Evolutionary conservation across 2,113 vertebrate species (phyloP), one percentile per base, ranked within the genome.

Genomic region (Apteryx mantelli): DNA sequence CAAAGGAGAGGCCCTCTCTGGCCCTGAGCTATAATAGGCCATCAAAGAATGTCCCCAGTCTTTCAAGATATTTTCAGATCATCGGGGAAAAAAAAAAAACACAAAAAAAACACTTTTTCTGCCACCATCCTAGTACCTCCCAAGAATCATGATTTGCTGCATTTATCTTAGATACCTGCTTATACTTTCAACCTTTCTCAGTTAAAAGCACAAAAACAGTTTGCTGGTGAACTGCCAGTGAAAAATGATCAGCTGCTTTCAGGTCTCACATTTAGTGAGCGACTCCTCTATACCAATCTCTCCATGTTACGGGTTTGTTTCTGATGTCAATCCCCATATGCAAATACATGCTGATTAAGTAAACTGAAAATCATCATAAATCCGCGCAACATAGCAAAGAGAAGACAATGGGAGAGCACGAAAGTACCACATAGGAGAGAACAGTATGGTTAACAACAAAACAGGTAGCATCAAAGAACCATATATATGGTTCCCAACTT

Each of bases 341-440:
- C 2, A 90, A 68, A 76, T 0, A 0, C 2, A 16, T 7, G 7
- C 1, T 38, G 48, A 85, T 56, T 34, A 85, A 0, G 3, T 10
- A 48, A 46, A 90, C 7, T 34, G 28, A 92, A 89, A 80, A 7
- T 22, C 8, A 64, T 34, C 5, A 1, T 4, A 69, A 42, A 22
- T 24, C 53, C 64, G 36, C 13, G 48, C 60, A 78, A 69, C 64
- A 74, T 1, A 50, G 53, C 66, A 24, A 1, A 78, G 30, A 55
- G 30, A 56, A 56, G 55, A 38, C 18, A 5, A 38, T 30, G 36
- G 36, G 38, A 22, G n/a, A 40, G 52, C 71, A 55, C 19, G 21
- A 52, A 52, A 91, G 3, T 24, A 25, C n/a, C 26, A 30, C 44
- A 52, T 13, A 74, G 38, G n/a, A 83, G 13, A 66, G 25, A 84